Percentiles rank a stretch among this genome's conserved stretches.
These are phyloP conservation scores for Alcedo atthis DNA, from an alignment of 2,797 vertebrate species.

Conservation along the genomic window DNA sequence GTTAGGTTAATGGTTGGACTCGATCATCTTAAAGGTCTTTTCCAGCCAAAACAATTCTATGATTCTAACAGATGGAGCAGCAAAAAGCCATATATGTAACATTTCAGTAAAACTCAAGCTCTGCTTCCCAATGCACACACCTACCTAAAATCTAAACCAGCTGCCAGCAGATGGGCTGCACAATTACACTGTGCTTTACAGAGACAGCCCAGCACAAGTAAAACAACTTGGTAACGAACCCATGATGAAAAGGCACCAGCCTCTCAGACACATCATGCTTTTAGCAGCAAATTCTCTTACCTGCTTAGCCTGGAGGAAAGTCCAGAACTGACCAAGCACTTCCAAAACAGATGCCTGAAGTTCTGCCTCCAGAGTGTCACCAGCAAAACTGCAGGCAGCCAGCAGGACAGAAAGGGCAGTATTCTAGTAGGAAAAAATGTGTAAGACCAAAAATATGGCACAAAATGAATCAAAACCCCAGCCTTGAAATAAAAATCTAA, in stretches of 20 bases:
- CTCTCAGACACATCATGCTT: neutral
- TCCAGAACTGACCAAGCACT: constrained; percentile 83
- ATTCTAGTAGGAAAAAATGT: constrained; percentile 72
- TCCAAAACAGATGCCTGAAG: constrained; percentile 65
- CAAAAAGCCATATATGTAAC: neutral
- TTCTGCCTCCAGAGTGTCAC: constrained; percentile 75
- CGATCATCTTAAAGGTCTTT: too few relatives aligned
- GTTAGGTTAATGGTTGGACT: too few relatives aligned
- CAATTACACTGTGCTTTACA: neutral
- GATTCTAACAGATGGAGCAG: neutral
- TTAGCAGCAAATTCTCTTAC: constrained; percentile 72
- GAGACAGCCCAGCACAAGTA: neutral
- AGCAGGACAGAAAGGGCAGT: constrained; percentile 79
- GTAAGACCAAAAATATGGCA: neutral
- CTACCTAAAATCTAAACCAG: neutral
- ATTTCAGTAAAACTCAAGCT: neutral
- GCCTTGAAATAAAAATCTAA: neutral
- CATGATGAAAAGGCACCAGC: neutral
- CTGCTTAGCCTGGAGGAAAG: constrained; percentile 81
- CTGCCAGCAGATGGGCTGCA: neutral
- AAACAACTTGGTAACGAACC: neutral
- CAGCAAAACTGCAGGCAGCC: constrained; percentile 72
- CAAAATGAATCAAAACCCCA: neutral
- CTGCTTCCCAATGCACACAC: rapidly evolving
- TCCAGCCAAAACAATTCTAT: too few relatives aligned